Evolutionary conservation across 1,140 invertebrate genomes (phyloP), one percentile per base, ranked within the genome.

Genomic region (Coptotermes formosanus): DNA sequence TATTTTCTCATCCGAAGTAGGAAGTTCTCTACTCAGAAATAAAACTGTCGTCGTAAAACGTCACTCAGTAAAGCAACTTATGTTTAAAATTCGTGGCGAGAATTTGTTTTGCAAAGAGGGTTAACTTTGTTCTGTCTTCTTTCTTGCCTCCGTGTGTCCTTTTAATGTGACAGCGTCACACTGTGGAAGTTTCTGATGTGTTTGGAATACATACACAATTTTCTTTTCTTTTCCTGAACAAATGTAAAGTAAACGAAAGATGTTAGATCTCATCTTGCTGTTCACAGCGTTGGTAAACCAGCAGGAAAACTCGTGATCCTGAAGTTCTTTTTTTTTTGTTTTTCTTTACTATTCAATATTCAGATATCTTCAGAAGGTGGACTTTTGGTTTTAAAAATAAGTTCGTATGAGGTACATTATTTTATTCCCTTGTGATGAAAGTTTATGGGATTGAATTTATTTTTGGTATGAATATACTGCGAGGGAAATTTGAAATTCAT

Each of bases 141-240:
- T 7, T n/a, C n/a, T 75, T 8, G n/a, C 64, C 7, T 75, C n/a
- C 25, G 3, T 30, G 64, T 11, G 25, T 25, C 14, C 64, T 75
- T 30, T 75, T 75, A 75, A 75, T 75, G 64, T 75, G 64, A 75
- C 64, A 75, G 25, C 64, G 64, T 75, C 64, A 75, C 64, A 75
- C 25, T n/a, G n/a, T n/a, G 64, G 1, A 75, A 75, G 64, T 75
- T 75, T 75, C 25, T 75, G 64, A 30, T 14, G n/a, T 75, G 64
- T 75, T 30, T 75, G 64, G 64, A 75, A 75, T 75, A 30, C n/a
- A 75, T 75, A n/a, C 64, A n/a, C 25, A 30, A 12, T 30, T 75
- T 75, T 30, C 19, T 75, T 75, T 75, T 30, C 14, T 25, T 30
- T 30, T 75, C 25, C n/a, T 30, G 59, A 64, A 75, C 25, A 25